Evolutionary conservation across 1,140 invertebrate genomes (phyloP).

Genomic region (Limonius californicus): DNA sequence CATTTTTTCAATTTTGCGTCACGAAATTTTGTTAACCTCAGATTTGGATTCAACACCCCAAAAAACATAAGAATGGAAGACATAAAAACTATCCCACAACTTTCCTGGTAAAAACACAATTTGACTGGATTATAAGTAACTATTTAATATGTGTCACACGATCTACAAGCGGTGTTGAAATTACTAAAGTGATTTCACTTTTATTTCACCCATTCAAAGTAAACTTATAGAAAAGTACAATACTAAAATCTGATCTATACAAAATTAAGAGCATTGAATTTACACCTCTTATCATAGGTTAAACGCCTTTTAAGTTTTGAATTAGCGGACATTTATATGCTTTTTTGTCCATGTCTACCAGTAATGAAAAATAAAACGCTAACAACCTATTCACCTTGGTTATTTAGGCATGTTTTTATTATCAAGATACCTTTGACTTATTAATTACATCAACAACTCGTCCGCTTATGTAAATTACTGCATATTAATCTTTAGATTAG

Average conservation of each 20-base stretch:
- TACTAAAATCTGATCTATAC: background rate
- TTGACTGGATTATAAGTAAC: no score
- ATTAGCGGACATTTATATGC: background rate
- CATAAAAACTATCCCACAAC: no score
- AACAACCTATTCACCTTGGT: conserved; percentile 9
- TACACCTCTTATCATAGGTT: background rate
- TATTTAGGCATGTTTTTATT: conserved; percentile 9
- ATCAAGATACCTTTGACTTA: conserved; percentile 22
- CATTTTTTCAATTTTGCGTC: no score
- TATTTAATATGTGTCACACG: no score
- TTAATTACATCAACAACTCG: conserved; percentile 27
- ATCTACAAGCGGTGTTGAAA: no score
- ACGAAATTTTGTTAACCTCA: no score
- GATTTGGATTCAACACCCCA: no score
- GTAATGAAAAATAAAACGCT: background rate
- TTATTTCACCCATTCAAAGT: no score
- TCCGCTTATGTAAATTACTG: conserved; percentile 24
- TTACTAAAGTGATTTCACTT: no score
- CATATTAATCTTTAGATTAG: conserved; percentile 25
- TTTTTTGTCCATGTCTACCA: background rate
- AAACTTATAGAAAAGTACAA: no score
- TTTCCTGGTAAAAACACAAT: no score
- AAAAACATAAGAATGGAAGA: no score
- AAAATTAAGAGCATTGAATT: background rate
- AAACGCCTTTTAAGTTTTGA: background rate